Percentiles rank a stretch among this genome's conserved stretches.
Conservation (phyloP, 2,888 invertebrate species). For the Cheilosia vulpina region DNA sequence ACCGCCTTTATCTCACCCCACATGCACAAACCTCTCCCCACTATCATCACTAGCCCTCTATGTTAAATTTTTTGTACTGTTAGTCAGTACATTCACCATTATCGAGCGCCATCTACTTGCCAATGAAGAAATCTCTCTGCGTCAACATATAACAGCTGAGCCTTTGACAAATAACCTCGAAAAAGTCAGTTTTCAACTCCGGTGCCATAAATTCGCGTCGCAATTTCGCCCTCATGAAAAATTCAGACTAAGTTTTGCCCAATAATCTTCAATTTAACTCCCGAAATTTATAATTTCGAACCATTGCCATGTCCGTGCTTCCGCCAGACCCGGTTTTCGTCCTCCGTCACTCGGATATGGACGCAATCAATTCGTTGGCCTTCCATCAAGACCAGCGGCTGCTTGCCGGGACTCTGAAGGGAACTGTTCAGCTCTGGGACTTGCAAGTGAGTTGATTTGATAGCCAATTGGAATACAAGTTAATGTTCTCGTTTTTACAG, state of each 20-base stretch:
- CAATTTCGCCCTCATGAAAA: slow-evolving; percentile 52
- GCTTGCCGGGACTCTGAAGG: slow-evolving; percentile 90
- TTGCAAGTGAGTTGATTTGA: slow-evolving; percentile 86
- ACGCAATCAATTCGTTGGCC: slow-evolving; percentile 88
- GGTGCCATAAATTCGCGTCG: slow-evolving; percentile 60
- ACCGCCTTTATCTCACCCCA: background rate
- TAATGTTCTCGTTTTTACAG: slow-evolving; percentile 83
- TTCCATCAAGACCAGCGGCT: slow-evolving; percentile 88
- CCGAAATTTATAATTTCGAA: slow-evolving; percentile 34
- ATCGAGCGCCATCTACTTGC: slow-evolving; percentile 4
- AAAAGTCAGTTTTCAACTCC: slow-evolving; percentile 58
- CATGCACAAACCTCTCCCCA: background rate
- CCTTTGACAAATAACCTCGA: background rate
- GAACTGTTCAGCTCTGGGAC: slow-evolving; percentile 91
- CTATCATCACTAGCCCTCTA: background rate
- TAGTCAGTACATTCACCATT: background rate
- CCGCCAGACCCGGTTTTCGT: slow-evolving; percentile 90
- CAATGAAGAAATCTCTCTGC: background rate
- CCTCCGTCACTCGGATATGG: slow-evolving; percentile 88
- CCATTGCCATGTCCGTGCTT: slow-evolving; percentile 87
- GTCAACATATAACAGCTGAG: slow-evolving; percentile 53
- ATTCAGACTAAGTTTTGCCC: slow-evolving; percentile 25
- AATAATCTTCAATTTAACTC: slow-evolving; percentile 17
- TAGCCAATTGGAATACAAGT: background rate
- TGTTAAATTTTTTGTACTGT: too few relatives aligned